A percentile compares a stretch with the other conserved stretches of the same genome.
Conservation (phyloP, 1,140 invertebrate genomes). For the Phocides pigmalion region DNA sequence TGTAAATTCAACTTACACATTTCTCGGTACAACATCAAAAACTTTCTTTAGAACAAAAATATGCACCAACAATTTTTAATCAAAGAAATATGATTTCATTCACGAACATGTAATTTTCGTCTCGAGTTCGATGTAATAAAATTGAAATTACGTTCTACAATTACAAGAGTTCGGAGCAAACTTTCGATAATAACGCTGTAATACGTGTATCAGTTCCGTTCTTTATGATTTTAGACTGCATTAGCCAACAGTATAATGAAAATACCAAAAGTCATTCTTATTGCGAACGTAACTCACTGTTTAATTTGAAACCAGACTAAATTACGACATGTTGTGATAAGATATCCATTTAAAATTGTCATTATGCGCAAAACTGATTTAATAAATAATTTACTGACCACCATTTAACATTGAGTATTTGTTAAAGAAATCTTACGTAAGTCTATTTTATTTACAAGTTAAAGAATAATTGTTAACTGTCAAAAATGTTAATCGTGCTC, state of each 20-base stretch:
- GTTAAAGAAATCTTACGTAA: too few species aligned
- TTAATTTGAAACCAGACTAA: not conserved
- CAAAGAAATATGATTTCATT: constrained; percentile 35
- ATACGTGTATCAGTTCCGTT: constrained; percentile 48
- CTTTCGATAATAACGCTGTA: constrained; percentile 56
- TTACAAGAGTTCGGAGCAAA: constrained; percentile 33
- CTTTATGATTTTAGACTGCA: constrained; percentile 49
- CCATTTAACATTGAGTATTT: too few species aligned
- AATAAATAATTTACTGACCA: too few species aligned
- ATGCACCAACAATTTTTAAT: constrained; percentile 1
- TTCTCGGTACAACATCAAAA: not conserved
- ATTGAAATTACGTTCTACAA: constrained; percentile 24
- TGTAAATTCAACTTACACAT: not conserved
- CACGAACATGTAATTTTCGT: constrained; percentile 33
- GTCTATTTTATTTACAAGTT: too few species aligned
- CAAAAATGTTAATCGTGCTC: too few species aligned
- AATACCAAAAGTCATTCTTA: constrained; percentile 4
- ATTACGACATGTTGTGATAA: not conserved
- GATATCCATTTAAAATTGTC: too few species aligned
- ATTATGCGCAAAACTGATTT: too few species aligned
- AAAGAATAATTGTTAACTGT: too few species aligned
- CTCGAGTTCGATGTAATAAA: constrained; percentile 17
- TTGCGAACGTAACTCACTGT: not conserved
- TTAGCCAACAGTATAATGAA: constrained; percentile 41
- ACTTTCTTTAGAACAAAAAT: not conserved